Evolutionary conservation across 2,888 invertebrate genomes (phyloP).

Genomic region (Ischnus inquisitorius): DNA sequence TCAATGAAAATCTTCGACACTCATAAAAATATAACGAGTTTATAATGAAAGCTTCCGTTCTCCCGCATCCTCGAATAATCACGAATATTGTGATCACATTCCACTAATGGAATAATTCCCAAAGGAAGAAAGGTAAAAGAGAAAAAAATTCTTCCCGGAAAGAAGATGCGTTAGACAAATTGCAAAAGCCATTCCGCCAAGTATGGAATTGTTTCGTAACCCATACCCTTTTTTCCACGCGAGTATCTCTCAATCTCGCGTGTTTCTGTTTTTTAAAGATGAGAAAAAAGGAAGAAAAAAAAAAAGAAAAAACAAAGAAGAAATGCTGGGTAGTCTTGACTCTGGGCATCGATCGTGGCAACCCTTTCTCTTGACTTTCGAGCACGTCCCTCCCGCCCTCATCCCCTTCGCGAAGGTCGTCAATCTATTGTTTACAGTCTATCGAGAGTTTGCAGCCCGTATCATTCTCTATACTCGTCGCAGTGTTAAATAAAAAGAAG

Average conservation of each 20-base stretch:
- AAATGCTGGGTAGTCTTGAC: slow-evolving; percentile 25
- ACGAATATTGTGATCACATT: background rate
- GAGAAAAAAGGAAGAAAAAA: background rate
- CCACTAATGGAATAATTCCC: background rate
- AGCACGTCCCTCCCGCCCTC: slow-evolving; percentile 10
- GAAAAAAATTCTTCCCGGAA: background rate
- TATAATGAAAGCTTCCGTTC: background rate
- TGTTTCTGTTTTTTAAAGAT: background rate
- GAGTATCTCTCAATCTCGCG: background rate
- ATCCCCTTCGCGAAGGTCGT: slow-evolving; percentile 47
- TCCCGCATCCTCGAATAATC: background rate
- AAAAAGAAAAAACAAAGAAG: slow-evolving; percentile 1
- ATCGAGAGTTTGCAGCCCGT: slow-evolving; percentile 33
- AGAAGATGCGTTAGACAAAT: background rate
- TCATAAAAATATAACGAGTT: background rate
- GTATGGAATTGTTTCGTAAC: slow-evolving; percentile 11
- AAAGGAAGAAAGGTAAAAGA: background rate
- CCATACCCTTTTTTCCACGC: background rate
- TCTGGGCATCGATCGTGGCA: slow-evolving; percentile 47
- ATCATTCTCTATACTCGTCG: background rate
- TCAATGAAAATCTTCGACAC: background rate
- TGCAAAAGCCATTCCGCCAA: background rate
- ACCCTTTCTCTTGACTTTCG: slow-evolving; percentile 41
- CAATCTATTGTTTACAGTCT: slow-evolving; percentile 54
- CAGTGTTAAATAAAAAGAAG: slow-evolving; percentile 19